Evolutionary conservation across 2,113 vertebrate genomes (phyloP), one percentile per base, ranked within the genome.

Genomic region (Grus americana): DNA sequence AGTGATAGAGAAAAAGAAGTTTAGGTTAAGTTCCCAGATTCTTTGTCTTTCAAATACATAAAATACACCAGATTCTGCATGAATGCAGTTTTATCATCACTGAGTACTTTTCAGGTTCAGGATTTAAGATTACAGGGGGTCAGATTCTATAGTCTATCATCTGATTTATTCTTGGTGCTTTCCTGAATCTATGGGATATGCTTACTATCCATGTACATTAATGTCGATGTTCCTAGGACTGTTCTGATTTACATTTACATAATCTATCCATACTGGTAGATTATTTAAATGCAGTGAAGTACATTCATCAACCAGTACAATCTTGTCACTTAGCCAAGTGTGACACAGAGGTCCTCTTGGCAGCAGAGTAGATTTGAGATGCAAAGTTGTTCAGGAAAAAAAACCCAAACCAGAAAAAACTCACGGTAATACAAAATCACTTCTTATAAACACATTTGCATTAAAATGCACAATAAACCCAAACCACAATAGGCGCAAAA

Each of bases 381-480:
- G 9, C 19, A 40, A 82, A 88, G 63, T 73, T 80, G 36, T 47
- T 74, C n/a, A 57, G 67, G 9, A 12, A 58, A 83, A 38, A 73
- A 50, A 30, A 11, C 38, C 38, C 38, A 70, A 68, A 73, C 23
- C 7, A 36, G 44, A 46, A 79, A 52, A 92, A 50, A 11, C 4
- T 80, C 59, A 54, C 0, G 0, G 71, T 78, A 93, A 46, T 79
- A 58, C 46, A 74, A 90, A 95, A 83, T 86, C 54, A 67, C 17
- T 94, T 81, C 54, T 85, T 74, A 54, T 82, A 83, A 94, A 76
- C 58, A 71, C 38, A 94, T 88, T 93, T 95, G 72, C 88, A 95
- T 92, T 86, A 80, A 95, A 95, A 96, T 92, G 47, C 65, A 90
- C 29, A 78, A 83, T 88, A 96, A 95, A 92, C 44, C 30, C 52